These are phyloP conservation scores for Excalfactoria chinensis DNA, from an alignment of 2,113 vertebrate species.

Conservation along the genomic window DNA sequence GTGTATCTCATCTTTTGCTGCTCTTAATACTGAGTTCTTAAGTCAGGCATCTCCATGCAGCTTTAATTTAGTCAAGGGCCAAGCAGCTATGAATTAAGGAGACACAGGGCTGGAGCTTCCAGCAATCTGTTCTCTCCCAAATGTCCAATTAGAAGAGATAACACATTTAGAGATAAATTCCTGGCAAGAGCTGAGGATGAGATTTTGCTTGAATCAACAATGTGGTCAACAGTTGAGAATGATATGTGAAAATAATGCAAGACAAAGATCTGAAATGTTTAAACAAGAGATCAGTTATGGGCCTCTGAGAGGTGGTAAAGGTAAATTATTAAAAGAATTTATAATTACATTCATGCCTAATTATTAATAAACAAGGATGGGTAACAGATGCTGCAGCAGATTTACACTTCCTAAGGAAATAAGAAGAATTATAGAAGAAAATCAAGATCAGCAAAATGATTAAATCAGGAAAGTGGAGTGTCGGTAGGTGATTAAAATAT, in stretches of 20 bases:
- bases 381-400: conserved; percentile 67
- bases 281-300: conserved; percentile 58
- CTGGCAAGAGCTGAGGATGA: conserved; percentile 46
- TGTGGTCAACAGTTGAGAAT: conserved; percentile 46
- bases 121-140: conserved; percentile 71
- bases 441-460: conserved; percentile 47
- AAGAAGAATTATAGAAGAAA: conserved; percentile 57
- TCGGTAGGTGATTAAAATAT: neutral
- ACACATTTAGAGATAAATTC: conserved; percentile 58
- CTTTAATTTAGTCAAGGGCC: conserved; percentile 72
- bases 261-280: conserved; percentile 63
- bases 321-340: conserved; percentile 70
- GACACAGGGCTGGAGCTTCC: conserved; percentile 58
- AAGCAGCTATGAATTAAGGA: conserved; percentile 70
- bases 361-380: conserved; percentile 68
- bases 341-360: conserved; percentile 64
- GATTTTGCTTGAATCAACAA: conserved; percentile 71
- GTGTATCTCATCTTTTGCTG: conserved; percentile 18
- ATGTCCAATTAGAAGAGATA: conserved; percentile 72
- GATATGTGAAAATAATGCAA: conserved; percentile 58
- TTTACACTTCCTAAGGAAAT: conserved; percentile 70
- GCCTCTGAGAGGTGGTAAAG: conserved; percentile 62
- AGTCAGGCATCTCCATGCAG: conserved; percentile 61
- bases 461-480: conserved; percentile 2
- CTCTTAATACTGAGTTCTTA: conserved; percentile 55